Percentiles rank a stretch among this genome's conserved stretches.
Evolutionary conservation across 92 coral and sea anemone genomes (phyloP).

Genomic region (Siderastrea radians): DNA sequence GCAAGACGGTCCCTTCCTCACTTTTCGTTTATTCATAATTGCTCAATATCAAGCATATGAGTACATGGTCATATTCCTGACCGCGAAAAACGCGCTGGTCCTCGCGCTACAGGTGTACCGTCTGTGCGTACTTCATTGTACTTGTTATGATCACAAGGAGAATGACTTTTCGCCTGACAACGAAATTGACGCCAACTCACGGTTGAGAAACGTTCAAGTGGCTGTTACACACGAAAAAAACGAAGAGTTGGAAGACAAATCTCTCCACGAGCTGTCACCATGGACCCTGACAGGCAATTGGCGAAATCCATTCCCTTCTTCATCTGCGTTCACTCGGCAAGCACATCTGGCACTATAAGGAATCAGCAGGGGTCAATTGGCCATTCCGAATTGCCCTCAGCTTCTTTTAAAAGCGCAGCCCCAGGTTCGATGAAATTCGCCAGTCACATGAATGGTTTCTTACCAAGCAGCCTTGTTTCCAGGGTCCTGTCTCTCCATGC

Average conservation of each 20-base stretch:
- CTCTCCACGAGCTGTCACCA: neutral
- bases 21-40: slow-evolving; percentile 90
- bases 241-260: slow-evolving; percentile 27
- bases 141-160: slow-evolving; percentile 93
- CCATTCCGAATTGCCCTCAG: neutral
- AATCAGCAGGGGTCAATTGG: too few species aligned
- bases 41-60: slow-evolving; percentile 91
- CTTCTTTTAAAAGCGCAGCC: neutral
- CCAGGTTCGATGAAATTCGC: too few species aligned
- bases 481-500: neutral
- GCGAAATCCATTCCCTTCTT: slow-evolving; percentile 18
- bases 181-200: slow-evolving; percentile 78
- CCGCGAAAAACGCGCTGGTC: slow-evolving; percentile 95
- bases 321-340: neutral
- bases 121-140: slow-evolving; percentile 90
- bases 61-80: slow-evolving; percentile 96
- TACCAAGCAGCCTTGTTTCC: too few species aligned
- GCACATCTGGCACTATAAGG: slow-evolving; percentile 3
- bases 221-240: slow-evolving; percentile 84
- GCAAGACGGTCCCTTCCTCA: slow-evolving; percentile 96
- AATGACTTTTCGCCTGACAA: slow-evolving; percentile 98
- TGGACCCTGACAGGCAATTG: slow-evolving; percentile 29
- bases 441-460: too few species aligned
- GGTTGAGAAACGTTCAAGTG: slow-evolving; percentile 92
- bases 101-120: slow-evolving; percentile 90